Evolutionary conservation across 2,113 vertebrate genomes (phyloP), one percentile per base, ranked within the genome.

Genomic region (Trinectes maculatus): DNA sequence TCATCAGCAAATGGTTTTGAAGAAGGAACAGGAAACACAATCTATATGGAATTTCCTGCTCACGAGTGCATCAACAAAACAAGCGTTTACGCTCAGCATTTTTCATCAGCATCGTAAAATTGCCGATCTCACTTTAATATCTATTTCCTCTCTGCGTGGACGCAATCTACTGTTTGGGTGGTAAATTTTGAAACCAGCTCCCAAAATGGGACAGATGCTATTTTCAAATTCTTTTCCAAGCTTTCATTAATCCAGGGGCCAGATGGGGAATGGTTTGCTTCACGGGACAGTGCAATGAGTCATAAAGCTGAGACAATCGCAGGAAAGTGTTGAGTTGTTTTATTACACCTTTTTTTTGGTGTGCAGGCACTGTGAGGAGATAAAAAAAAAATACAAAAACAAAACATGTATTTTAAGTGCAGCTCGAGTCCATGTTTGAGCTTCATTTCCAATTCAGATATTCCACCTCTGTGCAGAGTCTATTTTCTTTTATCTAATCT

Each of bases 401-500:
- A 11, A 26, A 26, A 34, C n/a, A 31, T 9, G 43, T 60, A 70
- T 77, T 75, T 74, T 19, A 40, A 71, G 53, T 13, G n/a, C 5
- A 13, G 48, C 52, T 47, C 26, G 0, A n/a, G 39, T n/a, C 37
- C 36, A 52, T n/a, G 57, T 68, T 68, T 68, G 56, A 77, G 60
- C n/a, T n/a, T n/a, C n/a, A n/a, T n/a, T n/a, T n/a, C n/a, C n/a
- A n/a, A n/a, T n/a, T n/a, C n/a, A n/a, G n/a, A n/a, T n/a, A n/a
- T n/a, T n/a, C n/a, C 43, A 54, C 60, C 56, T 77, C 58, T 65
- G 31, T 33, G 56, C 61, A 56, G 49, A 40, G 44, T 28, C 31
- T 44, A 16, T 52, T 66, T 56, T 64, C 39, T 68, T 76, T 79
- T 80, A 81, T 84, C 77, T 77, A 46, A 76, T 83, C 67, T 77